Evolutionary conservation across 2,113 vertebrate genomes (phyloP).

Genomic region (Calonectris borealis): DNA sequence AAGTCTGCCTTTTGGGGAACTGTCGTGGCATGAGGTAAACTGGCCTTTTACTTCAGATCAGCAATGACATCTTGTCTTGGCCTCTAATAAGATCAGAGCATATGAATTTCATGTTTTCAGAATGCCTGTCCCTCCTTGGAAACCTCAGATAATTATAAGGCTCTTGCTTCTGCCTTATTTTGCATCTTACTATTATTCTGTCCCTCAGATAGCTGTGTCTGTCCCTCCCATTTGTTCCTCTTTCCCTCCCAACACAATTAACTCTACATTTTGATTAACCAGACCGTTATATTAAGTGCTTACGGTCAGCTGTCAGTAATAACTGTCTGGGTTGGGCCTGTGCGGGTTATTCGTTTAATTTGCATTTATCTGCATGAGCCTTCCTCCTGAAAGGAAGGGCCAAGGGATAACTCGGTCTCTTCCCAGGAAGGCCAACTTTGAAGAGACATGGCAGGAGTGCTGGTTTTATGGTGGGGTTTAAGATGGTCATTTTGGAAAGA

Average conservation of each 20-base stretch:
- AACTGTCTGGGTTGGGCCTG: background rate
- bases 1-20: background rate
- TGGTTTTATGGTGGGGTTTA: background rate
- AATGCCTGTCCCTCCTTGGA: constrained; percentile 30
- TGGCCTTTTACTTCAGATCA: constrained; percentile 44
- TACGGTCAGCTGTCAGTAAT: background rate
- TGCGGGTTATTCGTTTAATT: constrained; percentile 4
- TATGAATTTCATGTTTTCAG: constrained; percentile 24
- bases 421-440: background rate
- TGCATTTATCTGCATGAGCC: background rate
- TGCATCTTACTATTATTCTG: constrained; percentile 15
- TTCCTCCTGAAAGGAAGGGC: background rate
- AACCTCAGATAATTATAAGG: constrained; percentile 23
- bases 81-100: constrained; percentile 26
- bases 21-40: constrained; percentile 15
- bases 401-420: background rate
- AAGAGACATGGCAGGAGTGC: background rate
- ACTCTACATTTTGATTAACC: constrained; percentile 20
- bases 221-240: background rate
- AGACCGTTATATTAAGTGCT: background rate
- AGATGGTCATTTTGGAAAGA: background rate
- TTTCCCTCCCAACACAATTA: constrained; percentile 19
- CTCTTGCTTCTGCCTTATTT: constrained; percentile 13
- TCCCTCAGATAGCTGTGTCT: background rate
- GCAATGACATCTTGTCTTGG: constrained; percentile 18